Evolutionary conservation across 2,888 invertebrate genomes (phyloP).

Genomic region (Ischnus inquisitorius): DNA sequence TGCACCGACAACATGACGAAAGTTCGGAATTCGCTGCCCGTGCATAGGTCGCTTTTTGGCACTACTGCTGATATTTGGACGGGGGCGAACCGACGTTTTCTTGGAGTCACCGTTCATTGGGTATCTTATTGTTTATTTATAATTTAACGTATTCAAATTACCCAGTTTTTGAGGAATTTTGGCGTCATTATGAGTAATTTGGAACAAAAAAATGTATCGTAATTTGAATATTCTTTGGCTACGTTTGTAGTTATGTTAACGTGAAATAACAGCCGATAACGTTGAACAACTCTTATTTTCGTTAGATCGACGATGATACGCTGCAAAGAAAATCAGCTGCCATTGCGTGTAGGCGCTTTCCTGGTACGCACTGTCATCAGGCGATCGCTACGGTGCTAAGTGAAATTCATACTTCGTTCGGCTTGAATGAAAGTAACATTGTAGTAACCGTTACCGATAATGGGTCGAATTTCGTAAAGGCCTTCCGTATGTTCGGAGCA

Average conservation of each 20-base stretch:
- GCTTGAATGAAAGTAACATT: constrained; percentile 4
- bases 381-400: constrained; percentile 9
- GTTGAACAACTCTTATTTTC: background rate
- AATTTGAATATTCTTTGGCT: no score
- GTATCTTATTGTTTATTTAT: constrained; percentile 2
- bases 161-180: background rate
- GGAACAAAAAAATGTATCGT: background rate
- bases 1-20: constrained; percentile 5
- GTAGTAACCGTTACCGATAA: constrained; percentile 33
- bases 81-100: constrained; percentile 30
- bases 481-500: constrained; percentile 18
- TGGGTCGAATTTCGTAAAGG: constrained; percentile 41
- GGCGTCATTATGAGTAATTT: background rate
- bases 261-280: no score
- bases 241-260: no score
- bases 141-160: background rate
- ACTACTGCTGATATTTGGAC: constrained; percentile 54
- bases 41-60: constrained; percentile 24
- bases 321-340: constrained; percentile 50
- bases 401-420: constrained; percentile 21
- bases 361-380: constrained; percentile 27
- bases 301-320: constrained; percentile 20
- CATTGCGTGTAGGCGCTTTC: constrained; percentile 41
- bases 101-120: constrained; percentile 56
- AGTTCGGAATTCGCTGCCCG: background rate